Evolutionary conservation across 64 coral and sea anemone species (phyloP), one percentile per base, ranked within the genome.

Genomic region (Porites lutea): DNA sequence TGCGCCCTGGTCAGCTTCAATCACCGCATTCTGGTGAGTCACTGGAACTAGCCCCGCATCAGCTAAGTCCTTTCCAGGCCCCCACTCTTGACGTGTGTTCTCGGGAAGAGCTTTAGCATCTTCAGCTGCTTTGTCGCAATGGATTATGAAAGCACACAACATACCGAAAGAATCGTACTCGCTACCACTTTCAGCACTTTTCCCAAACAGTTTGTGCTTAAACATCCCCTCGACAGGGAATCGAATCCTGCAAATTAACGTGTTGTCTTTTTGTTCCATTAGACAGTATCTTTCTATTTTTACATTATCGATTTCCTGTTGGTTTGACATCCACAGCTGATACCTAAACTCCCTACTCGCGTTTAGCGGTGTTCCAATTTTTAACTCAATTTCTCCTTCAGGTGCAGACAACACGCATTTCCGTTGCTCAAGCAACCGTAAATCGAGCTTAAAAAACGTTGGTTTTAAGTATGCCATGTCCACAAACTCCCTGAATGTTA

Each of bases 211-310:
- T 10, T 46, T 13, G 16, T 74, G 72, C 14, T 74, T 74, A 13
- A 74, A 74, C 14, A 48, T 74, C 0, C 72, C 72, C 47, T 4
- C 72, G 48, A 74, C 72, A 48, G 72, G 72, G 15, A 74, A 74
- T 74, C 72, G 72, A 74, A 74, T 74, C 72, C 16, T 74, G 14
- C 72, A 74, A 45, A 74, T 74, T 46, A 74, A 74, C 2, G 72
- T 74, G 72, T 74, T 46, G 43, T 74, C 8, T 45, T 74, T 74
- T 74, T 74, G 72, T 74, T 74, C 72, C 72, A 74, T 74, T 37
- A 74, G 43, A 45, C 72, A 74, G 72, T 74, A 74, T 43, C 72
- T 74, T 49, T 74, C 72, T 46, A 74, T 27, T 74, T 74, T 74
- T 13, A 74, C 72, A 45, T 74, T 48, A 48, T 43, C 72, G 14